phyloP scores from a whole-genome alignment of 2,113 vertebrate genomes.

The Dissostichus mawsoni region DNA sequence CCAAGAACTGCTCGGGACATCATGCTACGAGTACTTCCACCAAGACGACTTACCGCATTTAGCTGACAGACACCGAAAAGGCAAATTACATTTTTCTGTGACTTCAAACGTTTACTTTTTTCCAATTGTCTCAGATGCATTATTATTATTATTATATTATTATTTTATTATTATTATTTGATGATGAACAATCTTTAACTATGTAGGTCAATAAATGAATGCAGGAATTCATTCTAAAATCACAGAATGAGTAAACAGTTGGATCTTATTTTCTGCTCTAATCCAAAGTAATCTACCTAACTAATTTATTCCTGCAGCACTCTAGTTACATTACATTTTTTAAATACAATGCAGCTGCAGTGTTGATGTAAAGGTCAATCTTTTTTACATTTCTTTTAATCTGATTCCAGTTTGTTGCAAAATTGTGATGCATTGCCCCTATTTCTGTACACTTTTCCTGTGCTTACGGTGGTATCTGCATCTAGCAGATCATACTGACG shows the following conservation, averaged over 20 bases:
- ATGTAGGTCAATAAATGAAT: background rate
- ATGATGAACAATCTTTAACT: background rate
- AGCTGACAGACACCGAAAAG: slow-evolving; percentile 92
- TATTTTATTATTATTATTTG: background rate
- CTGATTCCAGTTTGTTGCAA: background rate
- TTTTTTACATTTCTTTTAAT: background rate
- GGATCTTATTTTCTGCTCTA: no score
- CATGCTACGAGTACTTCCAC: slow-evolving; percentile 96
- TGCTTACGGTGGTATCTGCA: background rate
- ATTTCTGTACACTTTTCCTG: background rate
- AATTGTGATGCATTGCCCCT: background rate
- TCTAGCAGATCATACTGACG: background rate
- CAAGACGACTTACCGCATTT: slow-evolving; percentile 91
- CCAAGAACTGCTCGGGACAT: slow-evolving; percentile 93
- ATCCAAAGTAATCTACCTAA: no score
- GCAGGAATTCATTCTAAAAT: no score
- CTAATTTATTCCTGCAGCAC: no score
- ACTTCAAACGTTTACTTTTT: background rate
- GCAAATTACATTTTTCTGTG: slow-evolving; percentile 63
- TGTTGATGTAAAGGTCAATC: background rate
- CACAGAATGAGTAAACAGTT: no score
- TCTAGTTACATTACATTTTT: background rate
- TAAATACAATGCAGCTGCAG: background rate
- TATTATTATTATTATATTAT: background rate
- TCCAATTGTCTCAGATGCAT: background rate